These are phyloP conservation scores for Xenops minutus DNA, from an alignment of 2,797 vertebrate species.

Conservation along the genomic window DNA sequence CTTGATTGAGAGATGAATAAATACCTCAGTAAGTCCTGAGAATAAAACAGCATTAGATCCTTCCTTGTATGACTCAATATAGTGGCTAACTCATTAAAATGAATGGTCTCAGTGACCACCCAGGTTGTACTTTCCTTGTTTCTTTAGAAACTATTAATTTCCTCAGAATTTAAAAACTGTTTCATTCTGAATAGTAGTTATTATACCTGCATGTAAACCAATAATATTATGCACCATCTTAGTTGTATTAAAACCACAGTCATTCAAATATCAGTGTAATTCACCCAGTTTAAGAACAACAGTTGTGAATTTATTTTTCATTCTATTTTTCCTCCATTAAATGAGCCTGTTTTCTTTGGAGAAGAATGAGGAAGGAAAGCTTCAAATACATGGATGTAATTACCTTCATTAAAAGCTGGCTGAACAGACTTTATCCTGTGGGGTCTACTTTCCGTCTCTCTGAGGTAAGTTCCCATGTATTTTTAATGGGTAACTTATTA, in stretches of 20 bases:
- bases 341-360: not conserved
- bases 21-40: not conserved
- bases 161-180: not conserved
- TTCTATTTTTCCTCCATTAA: not conserved
- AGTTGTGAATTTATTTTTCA: constrained; percentile 2
- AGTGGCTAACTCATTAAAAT: not conserved
- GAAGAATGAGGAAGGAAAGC: not conserved
- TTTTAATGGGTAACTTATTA: constrained; percentile 58
- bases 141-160: not conserved
- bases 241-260: not conserved
- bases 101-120: not conserved
- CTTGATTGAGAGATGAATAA: not conserved
- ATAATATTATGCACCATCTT: not conserved
- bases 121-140: not conserved
- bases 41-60: not conserved
- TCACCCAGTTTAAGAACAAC: not conserved
- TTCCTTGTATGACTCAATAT: not conserved
- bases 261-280: not conserved
- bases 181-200: not conserved
- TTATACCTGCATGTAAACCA: not conserved
- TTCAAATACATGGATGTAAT: not conserved
- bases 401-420: constrained; percentile 26
- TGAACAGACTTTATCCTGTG: constrained; percentile 27
- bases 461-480: constrained; percentile 35
- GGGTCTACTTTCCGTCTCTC: not conserved